Base-by-base conservation (phyloP, 2,113 vertebrate species). In the Pachyramphus minor region DNA sequence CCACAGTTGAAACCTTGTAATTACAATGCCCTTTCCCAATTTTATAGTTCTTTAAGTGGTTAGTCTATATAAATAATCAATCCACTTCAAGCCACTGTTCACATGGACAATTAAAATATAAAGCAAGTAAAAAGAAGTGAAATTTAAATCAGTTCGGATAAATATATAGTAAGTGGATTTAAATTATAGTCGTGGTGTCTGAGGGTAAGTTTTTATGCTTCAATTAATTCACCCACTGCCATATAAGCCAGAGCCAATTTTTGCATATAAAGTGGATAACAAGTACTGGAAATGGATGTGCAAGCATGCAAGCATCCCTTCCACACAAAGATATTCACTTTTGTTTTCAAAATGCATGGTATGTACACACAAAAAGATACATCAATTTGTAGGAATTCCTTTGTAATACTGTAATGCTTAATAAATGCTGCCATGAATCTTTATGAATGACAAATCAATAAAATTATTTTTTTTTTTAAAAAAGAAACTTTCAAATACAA, bases 191-290 rank as follows among this genome's bases (percentile, higher is more conserved):
- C 79, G 8, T 14, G 62, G 33, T 76, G 71, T 69, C 71, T 67
- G 45, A 89, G 71, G 50, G n/a, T 53, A 35, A 93, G 62, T 93
- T 87, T 95, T 96, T 95, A 89, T 85, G 35, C 20, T 84, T 91
- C 50, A 93, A 45, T 94, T 91, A 93, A 85, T 79, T 55, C 45
- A 71, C 19, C 6, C 42, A 77, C 13, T 85, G 94, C 50, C 11
- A 41, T 55, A 63, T 63, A 62, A 84, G 13, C 45, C 5, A 9
- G 9, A 90, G 82, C 6, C 3, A 80, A 47, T 67, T 96, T 95
- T 87, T 93, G 45, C 59, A 77, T 56, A 35, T 66, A 39, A 94
- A 87, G 19, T 82, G 56, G 55, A 44, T 73, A 91, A 66, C 18
- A 47, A 42, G 41, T 93, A 79, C 76, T 83, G 30, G 37, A 84